These are phyloP conservation scores for Apodemia duryi DNA, from an alignment of 2,888 invertebrate species.

Conservation along the genomic window DNA sequence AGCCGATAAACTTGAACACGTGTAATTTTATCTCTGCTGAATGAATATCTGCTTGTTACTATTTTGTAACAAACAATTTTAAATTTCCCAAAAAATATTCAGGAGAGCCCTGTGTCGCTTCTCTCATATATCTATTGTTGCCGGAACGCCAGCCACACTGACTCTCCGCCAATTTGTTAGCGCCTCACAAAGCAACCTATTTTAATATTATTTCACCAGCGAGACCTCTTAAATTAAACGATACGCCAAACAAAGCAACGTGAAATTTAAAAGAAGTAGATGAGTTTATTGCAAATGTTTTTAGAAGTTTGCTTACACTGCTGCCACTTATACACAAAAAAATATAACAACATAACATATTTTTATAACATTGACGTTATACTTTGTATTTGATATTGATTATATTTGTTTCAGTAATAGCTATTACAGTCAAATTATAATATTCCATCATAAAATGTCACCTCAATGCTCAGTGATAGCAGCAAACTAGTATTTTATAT, in stretches of 20 bases:
- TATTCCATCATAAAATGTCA: too few species aligned
- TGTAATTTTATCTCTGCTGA: too few species aligned
- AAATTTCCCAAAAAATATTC: not conserved
- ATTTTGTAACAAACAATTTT: too few species aligned
- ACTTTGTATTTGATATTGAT: too few species aligned
- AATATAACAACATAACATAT: too few species aligned
- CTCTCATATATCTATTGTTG: conserved; percentile 23
- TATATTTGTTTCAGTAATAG: too few species aligned
- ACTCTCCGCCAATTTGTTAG: conserved; percentile 60
- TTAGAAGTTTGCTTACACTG: not conserved
- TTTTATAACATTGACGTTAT: too few species aligned
- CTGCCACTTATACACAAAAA: not conserved
- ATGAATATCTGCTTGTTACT: too few species aligned
- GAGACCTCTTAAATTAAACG: conserved; percentile 57
- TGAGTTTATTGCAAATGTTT: conserved; percentile 18
- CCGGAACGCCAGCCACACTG: conserved; percentile 29
- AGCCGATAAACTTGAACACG: too few species aligned
- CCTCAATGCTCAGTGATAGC: too few species aligned
- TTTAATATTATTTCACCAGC: conserved; percentile 55
- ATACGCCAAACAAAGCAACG: conserved; percentile 41
- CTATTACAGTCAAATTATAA: too few species aligned
- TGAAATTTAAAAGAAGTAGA: conserved; percentile 32
- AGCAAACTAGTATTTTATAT: too few species aligned
- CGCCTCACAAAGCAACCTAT: conserved; percentile 62
- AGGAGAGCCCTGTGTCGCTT: conserved; percentile 6